Percentiles rank a stretch among this genome's conserved stretches.
phyloP scores from a whole-genome alignment of 2,797 vertebrate genomes.

The Premnoplex brunnescens region DNA sequence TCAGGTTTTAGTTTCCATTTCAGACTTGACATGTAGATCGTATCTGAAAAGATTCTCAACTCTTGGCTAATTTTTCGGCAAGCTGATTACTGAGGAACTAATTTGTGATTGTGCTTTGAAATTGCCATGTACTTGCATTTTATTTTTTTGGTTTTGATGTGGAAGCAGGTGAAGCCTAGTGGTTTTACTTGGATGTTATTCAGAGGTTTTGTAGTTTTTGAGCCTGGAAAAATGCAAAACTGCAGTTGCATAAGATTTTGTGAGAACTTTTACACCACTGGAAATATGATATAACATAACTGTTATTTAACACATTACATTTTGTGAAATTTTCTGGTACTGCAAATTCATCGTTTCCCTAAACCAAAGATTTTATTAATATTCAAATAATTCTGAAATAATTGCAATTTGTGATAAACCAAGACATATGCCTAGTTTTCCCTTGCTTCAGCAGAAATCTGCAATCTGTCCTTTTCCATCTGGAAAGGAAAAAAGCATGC shows the following conservation, averaged over 20 bases:
- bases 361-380: background rate
- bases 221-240: background rate
- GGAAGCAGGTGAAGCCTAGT: background rate
- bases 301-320: rapidly evolving
- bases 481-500: background rate
- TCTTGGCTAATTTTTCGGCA: background rate
- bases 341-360: background rate
- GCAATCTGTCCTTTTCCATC: background rate
- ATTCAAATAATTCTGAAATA: background rate
- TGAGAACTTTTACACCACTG: background rate
- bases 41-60: background rate
- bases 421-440: background rate
- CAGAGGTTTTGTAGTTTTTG: background rate
- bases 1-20: background rate
- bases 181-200: background rate
- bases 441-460: background rate
- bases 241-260: background rate
- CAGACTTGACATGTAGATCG: rapidly evolving
- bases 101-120: background rate
- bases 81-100: background rate
- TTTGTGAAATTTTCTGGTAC: background rate
- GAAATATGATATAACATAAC: background rate
- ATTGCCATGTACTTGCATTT: background rate
- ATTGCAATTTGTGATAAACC: background rate
- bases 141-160: background rate